A percentile compares a stretch with the other conserved stretches of the same genome.
Evolutionary conservation across 2,113 vertebrate species (phyloP).

Genomic region (Triplophysa rosa): DNA sequence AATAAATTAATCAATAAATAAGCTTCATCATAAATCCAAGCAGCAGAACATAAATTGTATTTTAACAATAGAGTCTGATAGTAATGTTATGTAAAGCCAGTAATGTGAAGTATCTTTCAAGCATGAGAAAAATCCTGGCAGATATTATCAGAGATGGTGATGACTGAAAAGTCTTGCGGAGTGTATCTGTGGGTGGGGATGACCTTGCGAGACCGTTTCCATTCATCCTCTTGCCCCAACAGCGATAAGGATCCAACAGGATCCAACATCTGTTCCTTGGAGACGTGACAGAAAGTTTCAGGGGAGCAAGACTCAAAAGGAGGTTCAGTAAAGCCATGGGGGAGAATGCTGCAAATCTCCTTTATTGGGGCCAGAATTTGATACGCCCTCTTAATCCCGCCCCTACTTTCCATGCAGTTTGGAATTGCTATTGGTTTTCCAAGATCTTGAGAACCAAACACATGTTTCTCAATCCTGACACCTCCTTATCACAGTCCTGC

Average conservation of each 20-base stretch:
- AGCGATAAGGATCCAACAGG: conserved; percentile 41
- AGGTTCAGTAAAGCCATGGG: not conserved
- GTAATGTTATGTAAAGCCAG: not conserved
- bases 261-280: conserved; percentile 21
- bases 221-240: conserved; percentile 42
- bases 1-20: conserved; percentile 86
- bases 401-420: conserved; percentile 48
- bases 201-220: conserved; percentile 21
- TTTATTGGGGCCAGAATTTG: conserved; percentile 53
- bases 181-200: conserved; percentile 18
- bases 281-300: conserved; percentile 55
- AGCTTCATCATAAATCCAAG: conserved; percentile 65
- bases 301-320: conserved; percentile 23
- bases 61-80: conserved; percentile 19
- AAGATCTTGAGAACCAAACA: conserved; percentile 48
- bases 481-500: conserved; percentile 80
- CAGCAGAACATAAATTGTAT: conserved; percentile 68
- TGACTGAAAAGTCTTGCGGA: conserved; percentile 6
- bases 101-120: conserved; percentile 26
- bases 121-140: conserved; percentile 19
- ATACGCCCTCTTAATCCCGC: conserved; percentile 60
- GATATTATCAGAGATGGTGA: conserved; percentile 12
- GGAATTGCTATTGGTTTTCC: conserved; percentile 63
- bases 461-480: conserved; percentile 82
- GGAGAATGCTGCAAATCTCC: conserved; percentile 44